Conservation (phyloP, 2,888 invertebrate species). For the Actias luna region DNA sequence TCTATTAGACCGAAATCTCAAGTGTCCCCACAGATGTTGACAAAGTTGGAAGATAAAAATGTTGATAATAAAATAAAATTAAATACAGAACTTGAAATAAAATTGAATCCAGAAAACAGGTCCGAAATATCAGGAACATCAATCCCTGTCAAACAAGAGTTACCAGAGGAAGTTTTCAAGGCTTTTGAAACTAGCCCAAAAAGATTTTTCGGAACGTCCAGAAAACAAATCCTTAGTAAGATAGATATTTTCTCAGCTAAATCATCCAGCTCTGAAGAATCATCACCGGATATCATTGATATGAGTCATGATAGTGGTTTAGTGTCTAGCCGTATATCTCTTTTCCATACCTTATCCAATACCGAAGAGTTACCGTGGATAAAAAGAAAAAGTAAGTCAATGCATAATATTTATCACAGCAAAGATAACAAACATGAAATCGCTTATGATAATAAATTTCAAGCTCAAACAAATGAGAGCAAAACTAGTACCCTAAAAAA, state of each 20-base stretch:
- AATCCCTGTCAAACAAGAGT: constrained; percentile 58
- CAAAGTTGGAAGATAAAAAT: not conserved
- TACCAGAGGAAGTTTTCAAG: constrained; percentile 74
- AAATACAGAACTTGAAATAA: constrained; percentile 1
- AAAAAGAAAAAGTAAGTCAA: constrained; percentile 55
- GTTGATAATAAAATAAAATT: constrained; percentile 9
- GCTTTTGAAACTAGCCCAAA: constrained; percentile 78
- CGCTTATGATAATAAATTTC: constrained; percentile 23
- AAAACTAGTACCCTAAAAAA: not conserved
- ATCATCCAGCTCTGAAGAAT: constrained; percentile 45
- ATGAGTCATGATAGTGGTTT: constrained; percentile 64
- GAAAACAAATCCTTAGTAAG: constrained; percentile 72
- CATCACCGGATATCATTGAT: constrained; percentile 40
- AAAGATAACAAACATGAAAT: constrained; percentile 36
- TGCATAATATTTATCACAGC: constrained; percentile 55
- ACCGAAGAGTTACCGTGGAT: constrained; percentile 57
- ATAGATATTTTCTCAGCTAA: constrained; percentile 71
- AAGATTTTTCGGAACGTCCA: constrained; percentile 73
- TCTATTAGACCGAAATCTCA: constrained; percentile 1
- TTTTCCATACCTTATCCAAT: constrained; percentile 69
- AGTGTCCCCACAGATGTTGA: not conserved
- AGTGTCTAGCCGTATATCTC: constrained; percentile 74
- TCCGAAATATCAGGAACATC: constrained; percentile 19
- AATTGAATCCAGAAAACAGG: not conserved
- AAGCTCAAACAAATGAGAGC: not conserved